Percentiles rank a stretch among this genome's conserved stretches.
Evolutionary conservation across 2,888 invertebrate genomes (phyloP).

Genomic region (Hyposoter dolosus): DNA sequence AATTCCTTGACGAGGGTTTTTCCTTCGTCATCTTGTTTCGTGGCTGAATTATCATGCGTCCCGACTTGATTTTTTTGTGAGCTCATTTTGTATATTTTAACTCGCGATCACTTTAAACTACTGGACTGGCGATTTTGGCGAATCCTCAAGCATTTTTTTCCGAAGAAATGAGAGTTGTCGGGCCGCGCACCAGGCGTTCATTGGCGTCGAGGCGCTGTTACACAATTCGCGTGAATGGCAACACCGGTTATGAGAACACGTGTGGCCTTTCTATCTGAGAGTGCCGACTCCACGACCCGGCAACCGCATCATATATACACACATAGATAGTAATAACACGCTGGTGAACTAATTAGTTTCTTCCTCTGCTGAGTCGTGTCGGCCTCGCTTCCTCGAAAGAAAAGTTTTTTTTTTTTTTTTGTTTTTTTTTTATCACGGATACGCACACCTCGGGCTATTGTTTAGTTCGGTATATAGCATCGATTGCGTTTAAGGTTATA

Average conservation of each 20-base stretch:
- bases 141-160: constrained; percentile 16
- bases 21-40: constrained; percentile 13
- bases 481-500: background rate
- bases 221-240: background rate
- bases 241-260: constrained; percentile 31
- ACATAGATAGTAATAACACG: constrained; percentile 43
- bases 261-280: background rate
- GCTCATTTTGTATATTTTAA: background rate
- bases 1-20: background rate
- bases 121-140: background rate
- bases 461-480: background rate
- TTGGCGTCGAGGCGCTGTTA: background rate
- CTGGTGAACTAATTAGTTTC: constrained; percentile 46
- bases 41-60: background rate
- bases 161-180: background rate
- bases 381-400: constrained; percentile 13
- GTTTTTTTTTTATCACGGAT: background rate
- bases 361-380: constrained; percentile 44
- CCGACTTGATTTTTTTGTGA: background rate
- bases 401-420: background rate
- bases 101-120: background rate
- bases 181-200: background rate
- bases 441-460: background rate
- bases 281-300: background rate
- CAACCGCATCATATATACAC: background rate